Base-by-base conservation (phyloP, 2,113 vertebrate species). In the Hippocampus comes region DNA sequence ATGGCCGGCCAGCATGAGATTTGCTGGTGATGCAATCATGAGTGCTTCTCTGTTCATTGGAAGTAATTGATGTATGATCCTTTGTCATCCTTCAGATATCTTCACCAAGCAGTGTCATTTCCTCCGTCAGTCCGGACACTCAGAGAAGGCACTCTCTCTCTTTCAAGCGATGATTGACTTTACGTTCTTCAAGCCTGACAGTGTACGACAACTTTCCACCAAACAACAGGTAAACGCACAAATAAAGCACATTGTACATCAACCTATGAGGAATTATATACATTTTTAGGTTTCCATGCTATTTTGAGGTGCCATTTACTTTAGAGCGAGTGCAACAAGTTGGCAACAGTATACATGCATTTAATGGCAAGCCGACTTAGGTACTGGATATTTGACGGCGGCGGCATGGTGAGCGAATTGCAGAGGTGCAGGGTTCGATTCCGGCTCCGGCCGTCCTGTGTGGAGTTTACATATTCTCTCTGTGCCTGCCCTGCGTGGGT, bases 121-220 rank as follows among this genome's bases (percentile, higher is more conserved):
- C 72, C 92, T 99, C 76, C 92, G 95, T 67, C 97, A 99, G 87
- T 88, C 93, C 0, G 96, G 97, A 57, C 95, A 99, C 79, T 91
- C 95, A 0, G 97, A 99, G 86, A 99, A 96, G 86, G 94, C 94
- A 0, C 63, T 96, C 68, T 94, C 94, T 69, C 85, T 99, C 82
- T 97, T 98, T 88, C 97, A 99, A 88, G 96, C 96, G 73, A 90
- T 96, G 90, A 80, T 96, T 0, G 96, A 99, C 84, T 98, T 99
- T 81, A 99, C 95, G 23, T 98, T 99, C 90, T 96, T 94, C 84
- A 97, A 97, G 79, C 96, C 97, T 0, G 95, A 97, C 86, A 96
- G 89, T 1, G 93, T 99, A 9, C 93, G 83, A 82, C 67, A 93
- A 21, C 83, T 98, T 67, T 86, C 93, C 59, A 98, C 97, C 67